Base-by-base conservation (phyloP, 2,113 vertebrate genomes). In the Onychorhynchus coronatus region DNA sequence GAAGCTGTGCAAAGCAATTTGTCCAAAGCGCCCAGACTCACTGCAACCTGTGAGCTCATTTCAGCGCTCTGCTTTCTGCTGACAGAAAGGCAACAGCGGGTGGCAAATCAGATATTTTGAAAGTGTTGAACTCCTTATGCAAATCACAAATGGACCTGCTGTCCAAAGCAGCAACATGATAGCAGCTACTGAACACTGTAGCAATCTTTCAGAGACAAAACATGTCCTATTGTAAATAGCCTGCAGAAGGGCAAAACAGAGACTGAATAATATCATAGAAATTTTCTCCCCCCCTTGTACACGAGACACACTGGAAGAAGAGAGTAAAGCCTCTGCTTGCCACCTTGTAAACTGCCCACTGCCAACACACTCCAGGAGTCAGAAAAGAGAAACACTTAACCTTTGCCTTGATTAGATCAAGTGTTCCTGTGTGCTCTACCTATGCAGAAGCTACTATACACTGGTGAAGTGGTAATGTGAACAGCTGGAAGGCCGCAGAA, bases 11-110 rank as follows among this genome's bases (percentile, higher is more conserved):
- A 88, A 61, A 87, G 41, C 23, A 55, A 27, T 70, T 24, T 76
- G n/a, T 53, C 28, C 49, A 42, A 78, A 25, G 14, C 31, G 27
- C 27, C 35, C 47, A 86, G 78, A 74, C 22, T 8, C 37, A 47
- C 4, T 24, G 24, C 39, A 35, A 89, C 9, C 35, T 55, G 42
- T 0, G 0, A 59, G 27, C 39, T 49, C 19, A 0, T 30, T 66
- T 65, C 65, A 82, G 66, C 42, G 41, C 59, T 55, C 33, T 44
- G 49, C 77, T 76, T 56, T 47, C 21, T 50, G 28, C 24, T n/a
- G 15, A 56, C 13, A n/a, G 39, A 55, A 53, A 80, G 15, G 42
- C 39, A 88, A 83, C 12, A 73, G 8, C 3, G 11, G 11, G 14
- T 46, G 23, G 67, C 14, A 85, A 78, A 95, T 41, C 6, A 49